Conservation (phyloP, 2,888 invertebrate genomes). For the Mellilla xanthometata region DNA sequence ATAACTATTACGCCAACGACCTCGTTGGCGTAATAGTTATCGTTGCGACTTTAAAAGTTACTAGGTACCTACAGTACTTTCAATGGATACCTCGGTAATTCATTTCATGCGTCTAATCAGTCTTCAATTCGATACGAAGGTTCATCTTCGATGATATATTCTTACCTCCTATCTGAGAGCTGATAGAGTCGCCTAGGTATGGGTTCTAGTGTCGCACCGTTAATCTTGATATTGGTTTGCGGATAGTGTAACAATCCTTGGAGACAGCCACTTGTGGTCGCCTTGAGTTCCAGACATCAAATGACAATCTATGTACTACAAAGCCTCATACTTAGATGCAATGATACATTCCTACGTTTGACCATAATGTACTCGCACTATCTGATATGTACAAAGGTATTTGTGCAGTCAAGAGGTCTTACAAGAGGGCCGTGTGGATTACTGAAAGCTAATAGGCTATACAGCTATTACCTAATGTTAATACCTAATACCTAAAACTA, state of each 20-base stretch:
- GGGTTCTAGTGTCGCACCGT: slow-evolving; percentile 27
- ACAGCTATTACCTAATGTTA: no score
- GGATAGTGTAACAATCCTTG: slow-evolving; percentile 31
- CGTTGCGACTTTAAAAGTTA: no score
- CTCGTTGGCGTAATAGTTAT: no score
- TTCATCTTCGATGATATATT: no score
- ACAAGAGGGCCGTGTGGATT: background rate
- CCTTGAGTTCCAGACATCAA: slow-evolving; percentile 5
- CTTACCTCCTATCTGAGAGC: no score
- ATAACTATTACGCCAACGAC: no score
- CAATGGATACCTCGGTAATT: no score
- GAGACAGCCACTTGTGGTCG: slow-evolving; percentile 28
- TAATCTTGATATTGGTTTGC: slow-evolving; percentile 19
- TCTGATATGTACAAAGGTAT: background rate
- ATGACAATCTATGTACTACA: slow-evolving; percentile 3
- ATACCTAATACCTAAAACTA: no score
- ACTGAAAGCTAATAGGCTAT: background rate
- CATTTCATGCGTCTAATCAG: no score
- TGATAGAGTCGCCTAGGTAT: background rate
- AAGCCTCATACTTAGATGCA: background rate
- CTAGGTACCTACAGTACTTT: no score
- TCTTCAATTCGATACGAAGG: no score
- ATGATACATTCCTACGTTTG: slow-evolving; percentile 2
- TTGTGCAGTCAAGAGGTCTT: background rate
- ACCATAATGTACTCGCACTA: background rate